These are phyloP conservation scores for Scomber scombrus DNA, from an alignment of 2,113 vertebrate genomes.

Conservation along the genomic window DNA sequence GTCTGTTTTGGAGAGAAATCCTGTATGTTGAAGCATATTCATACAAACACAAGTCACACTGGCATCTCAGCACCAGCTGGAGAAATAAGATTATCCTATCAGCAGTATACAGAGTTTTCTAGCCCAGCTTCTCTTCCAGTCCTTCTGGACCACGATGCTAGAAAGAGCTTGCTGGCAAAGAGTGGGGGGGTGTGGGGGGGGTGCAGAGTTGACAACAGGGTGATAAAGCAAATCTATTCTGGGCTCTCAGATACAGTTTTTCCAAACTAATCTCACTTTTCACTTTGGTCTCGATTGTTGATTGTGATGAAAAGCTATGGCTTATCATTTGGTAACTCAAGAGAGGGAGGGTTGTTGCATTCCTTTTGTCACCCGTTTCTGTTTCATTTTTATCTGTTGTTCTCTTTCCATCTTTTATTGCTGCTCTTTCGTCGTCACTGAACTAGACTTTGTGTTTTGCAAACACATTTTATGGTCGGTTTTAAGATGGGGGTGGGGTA, in stretches of 20 bases:
- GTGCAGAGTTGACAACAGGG: slow-evolving; percentile 23
- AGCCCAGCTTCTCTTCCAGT: slow-evolving; percentile 51
- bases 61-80: slow-evolving; percentile 69
- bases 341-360: slow-evolving; percentile 13
- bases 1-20: slow-evolving; percentile 57
- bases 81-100: slow-evolving; percentile 76
- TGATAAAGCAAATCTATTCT: slow-evolving; percentile 57
- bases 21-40: slow-evolving; percentile 50
- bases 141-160: slow-evolving; percentile 41
- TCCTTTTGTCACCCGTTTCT: slow-evolving; percentile 21
- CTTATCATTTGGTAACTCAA: slow-evolving; percentile 56
- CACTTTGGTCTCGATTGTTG: slow-evolving; percentile 49
- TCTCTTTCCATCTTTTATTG: slow-evolving; percentile 44
- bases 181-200: neutral
- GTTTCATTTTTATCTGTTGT: slow-evolving; percentile 11
- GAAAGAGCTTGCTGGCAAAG: slow-evolving; percentile 40
- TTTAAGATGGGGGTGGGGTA: slow-evolving; percentile 15
- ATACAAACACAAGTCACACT: slow-evolving; percentile 59
- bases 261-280: slow-evolving; percentile 44
- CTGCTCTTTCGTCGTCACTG: slow-evolving; percentile 13
- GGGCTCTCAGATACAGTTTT: slow-evolving; percentile 54
- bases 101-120: slow-evolving; percentile 61
- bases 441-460: slow-evolving; percentile 47
- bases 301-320: slow-evolving; percentile 49
- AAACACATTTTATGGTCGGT: slow-evolving; percentile 36